phyloP scores from a whole-genome alignment of 2,797 vertebrate genomes.

The Meda fulgida region DNA sequence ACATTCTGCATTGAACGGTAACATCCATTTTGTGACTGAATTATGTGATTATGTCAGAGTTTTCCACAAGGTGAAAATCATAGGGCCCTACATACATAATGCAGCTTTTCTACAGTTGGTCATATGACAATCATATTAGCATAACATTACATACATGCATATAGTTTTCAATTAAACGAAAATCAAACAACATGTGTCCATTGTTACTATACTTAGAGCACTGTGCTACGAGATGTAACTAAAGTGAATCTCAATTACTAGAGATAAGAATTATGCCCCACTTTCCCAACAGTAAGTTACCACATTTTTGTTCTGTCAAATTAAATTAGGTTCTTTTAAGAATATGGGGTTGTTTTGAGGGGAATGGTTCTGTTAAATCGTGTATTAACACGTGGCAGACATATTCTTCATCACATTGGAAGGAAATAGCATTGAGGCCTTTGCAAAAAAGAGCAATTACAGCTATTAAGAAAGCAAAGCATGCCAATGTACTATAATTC shows the following conservation, averaged over 20 bases:
- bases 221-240: constrained; percentile 33
- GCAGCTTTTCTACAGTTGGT: constrained; percentile 14
- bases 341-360: constrained; percentile 50
- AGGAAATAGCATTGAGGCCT: constrained; percentile 60
- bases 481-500: constrained; percentile 67
- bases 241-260: constrained; percentile 45
- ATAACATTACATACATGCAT: constrained; percentile 37
- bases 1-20: background rate
- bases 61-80: background rate
- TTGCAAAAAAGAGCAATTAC: constrained; percentile 63
- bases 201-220: constrained; percentile 39
- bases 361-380: constrained; percentile 62
- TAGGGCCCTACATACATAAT: background rate
- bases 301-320: constrained; percentile 52
- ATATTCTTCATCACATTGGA: constrained; percentile 58
- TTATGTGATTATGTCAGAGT: background rate
- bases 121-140: constrained; percentile 28
- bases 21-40: background rate
- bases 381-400: constrained; percentile 61
- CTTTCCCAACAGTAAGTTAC: constrained; percentile 53
- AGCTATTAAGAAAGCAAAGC: constrained; percentile 65
- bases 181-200: constrained; percentile 43
- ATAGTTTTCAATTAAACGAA: constrained; percentile 19
- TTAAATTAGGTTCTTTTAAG: constrained; percentile 57
- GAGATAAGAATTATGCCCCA: constrained; percentile 53